Evolutionary conservation across 1,140 invertebrate species (phyloP), one percentile per base, ranked within the genome.

Genomic region (Panonychus citri): DNA sequence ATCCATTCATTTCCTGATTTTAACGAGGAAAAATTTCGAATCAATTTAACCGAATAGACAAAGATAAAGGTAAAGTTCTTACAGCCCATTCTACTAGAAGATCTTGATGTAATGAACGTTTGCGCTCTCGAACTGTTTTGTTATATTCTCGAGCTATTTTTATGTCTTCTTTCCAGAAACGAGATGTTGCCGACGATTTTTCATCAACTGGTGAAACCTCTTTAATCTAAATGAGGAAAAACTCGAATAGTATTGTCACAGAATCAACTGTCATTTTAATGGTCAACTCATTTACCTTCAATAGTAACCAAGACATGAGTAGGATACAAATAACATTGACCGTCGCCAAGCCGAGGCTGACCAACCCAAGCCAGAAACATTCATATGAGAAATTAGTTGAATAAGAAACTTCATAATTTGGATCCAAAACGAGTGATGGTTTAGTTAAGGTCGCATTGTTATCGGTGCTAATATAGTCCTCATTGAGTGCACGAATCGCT

Each of bases 291-390:
- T n/a, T 58, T 43, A 82, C 77, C 75, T 86, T 86, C 25, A 87
- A 65, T 21, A 86, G 78, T 56, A 83, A 74, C 61, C 85, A 78
- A 2, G 82, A 83, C 25, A 81, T 81, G 59, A 84, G 75, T 63
- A 87, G 80, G 64, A 89, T 87, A 66, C 83, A 84, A 62, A 81
- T 74, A 30, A 88, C 83, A 66, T 89, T 87, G 5, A 88, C 72
- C 27, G 85, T 71, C 1, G 83, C 85, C 17, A 89, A 69, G 58
- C 80, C 77, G 43, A 82, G 78, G 64, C 82, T 85, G 30, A 85
- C 76, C 46, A 81, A 77, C 21, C 83, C 85, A 64, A 86, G 78
- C 57, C 81, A 74, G 40, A 78, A 76, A 65, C 81, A 81, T 66
- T 88, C 85, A 15, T 77, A 75, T 24, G 80, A 78, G 58, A 82